Percentiles rank a stretch among this genome's conserved stretches.
These are phyloP conservation scores for Chrysoperla carnea DNA, from an alignment of 1,140 invertebrate species.

Conservation along the genomic window DNA sequence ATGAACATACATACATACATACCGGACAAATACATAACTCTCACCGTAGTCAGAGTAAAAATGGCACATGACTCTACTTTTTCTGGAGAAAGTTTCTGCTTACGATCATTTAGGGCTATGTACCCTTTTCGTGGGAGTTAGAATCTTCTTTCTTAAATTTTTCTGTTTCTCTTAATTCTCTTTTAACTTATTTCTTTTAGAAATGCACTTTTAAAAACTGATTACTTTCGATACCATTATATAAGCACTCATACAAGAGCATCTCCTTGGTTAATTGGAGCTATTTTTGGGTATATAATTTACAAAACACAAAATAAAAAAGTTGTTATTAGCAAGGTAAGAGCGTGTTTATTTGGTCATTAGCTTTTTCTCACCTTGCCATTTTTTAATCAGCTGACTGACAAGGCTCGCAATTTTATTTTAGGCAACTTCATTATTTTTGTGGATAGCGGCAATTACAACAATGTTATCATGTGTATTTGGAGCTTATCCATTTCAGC, in stretches of 20 bases:
- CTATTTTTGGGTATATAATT: not conserved
- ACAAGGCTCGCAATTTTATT: not conserved
- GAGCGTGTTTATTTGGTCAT: not conserved
- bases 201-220: conserved; percentile 2
- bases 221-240: conserved; percentile 2
- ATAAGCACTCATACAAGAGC: not conserved
- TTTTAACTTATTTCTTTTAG: too few relatives aligned
- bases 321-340: not conserved
- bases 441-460: not conserved
- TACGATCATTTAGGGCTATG: conserved; percentile 1
- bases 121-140: not conserved
- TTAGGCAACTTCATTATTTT: not conserved
- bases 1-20: too few relatives aligned
- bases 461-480: not conserved
- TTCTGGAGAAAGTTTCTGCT: not conserved
- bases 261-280: not conserved
- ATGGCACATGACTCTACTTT: not conserved
- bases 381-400: too few relatives aligned
- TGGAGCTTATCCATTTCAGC: not conserved
- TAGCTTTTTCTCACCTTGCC: too few relatives aligned
- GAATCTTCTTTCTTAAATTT: too few relatives aligned
- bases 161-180: too few relatives aligned
- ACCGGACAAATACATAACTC: too few relatives aligned
- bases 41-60: too few relatives aligned
- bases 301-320: conserved; percentile 1